phyloP scores from a whole-genome alignment of 2,113 vertebrate genomes.

The Hassar affinis region DNA sequence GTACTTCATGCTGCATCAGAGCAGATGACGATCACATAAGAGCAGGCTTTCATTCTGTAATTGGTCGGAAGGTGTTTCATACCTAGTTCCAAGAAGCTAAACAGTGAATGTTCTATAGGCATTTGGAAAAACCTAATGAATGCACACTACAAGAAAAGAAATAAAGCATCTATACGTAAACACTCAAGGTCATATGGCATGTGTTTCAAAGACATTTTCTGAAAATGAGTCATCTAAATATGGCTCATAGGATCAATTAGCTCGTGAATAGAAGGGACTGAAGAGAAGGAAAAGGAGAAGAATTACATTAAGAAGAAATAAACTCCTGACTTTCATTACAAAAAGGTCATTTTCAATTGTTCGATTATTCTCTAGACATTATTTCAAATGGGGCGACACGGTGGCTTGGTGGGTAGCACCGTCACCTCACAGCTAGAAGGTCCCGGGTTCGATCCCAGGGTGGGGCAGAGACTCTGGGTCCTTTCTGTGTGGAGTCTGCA shows the following conservation, averaged over 20 bases:
- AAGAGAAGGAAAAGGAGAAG: neutral
- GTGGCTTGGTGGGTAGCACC: too few species aligned
- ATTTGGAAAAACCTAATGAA: neutral
- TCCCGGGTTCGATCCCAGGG: too few species aligned
- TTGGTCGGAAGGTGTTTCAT: neutral
- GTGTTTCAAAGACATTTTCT: neutral
- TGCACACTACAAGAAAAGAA: too few species aligned
- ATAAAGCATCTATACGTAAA: neutral
- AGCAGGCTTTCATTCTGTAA: neutral
- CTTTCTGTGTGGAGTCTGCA: too few species aligned
- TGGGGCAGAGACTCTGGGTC: too few species aligned
- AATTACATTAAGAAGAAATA: neutral
- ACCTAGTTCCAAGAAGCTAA: neutral
- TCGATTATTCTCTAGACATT: too few species aligned
- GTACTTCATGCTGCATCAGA: neutral
- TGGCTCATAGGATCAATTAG: neutral
- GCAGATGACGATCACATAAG: constrained; percentile 17
- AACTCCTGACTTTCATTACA: too few species aligned
- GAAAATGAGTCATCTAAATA: neutral
- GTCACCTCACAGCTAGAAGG: too few species aligned
- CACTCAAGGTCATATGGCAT: neutral
- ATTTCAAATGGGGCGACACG: too few species aligned
- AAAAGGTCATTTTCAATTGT: too few species aligned
- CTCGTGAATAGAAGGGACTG: neutral
- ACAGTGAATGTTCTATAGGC: neutral